Conservation (phyloP, 2,113 vertebrate species). For the Notechis scutatus region DNA sequence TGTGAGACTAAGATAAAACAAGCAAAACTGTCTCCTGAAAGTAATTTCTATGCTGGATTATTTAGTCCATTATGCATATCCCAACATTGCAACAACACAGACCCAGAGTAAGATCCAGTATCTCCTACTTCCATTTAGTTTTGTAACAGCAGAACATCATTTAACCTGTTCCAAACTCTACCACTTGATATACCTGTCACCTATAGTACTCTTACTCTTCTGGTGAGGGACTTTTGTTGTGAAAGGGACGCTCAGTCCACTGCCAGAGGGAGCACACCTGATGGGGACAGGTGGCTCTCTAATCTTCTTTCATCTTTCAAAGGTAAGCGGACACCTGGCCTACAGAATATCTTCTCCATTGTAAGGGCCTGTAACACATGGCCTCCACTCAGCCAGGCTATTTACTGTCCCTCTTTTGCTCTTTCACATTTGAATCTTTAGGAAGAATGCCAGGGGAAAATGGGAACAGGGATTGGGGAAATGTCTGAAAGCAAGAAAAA, state of each 20-base stretch:
- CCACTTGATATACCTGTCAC: not conserved
- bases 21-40: not conserved
- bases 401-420: not conserved
- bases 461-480: not conserved
- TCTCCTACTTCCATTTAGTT: not conserved
- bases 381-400: not conserved
- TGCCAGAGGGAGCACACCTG: slow-evolving; percentile 14
- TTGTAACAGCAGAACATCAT: not conserved
- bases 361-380: not conserved
- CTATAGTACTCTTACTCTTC: not conserved
- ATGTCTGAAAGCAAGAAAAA: not conserved
- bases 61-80: not conserved
- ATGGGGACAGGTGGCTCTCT: not conserved
- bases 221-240: slow-evolving; percentile 1
- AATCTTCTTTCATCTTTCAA: not conserved
- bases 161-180: not conserved
- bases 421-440: not conserved
- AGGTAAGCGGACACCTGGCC: not conserved
- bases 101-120: not conserved
- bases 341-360: not conserved
- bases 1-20: not conserved
- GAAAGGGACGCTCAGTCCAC: not conserved
- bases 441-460: not conserved
- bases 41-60: not conserved
- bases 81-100: not conserved